Evolutionary conservation across 1,140 invertebrate species (phyloP).

Genomic region (Acyrthosiphon pisum): DNA sequence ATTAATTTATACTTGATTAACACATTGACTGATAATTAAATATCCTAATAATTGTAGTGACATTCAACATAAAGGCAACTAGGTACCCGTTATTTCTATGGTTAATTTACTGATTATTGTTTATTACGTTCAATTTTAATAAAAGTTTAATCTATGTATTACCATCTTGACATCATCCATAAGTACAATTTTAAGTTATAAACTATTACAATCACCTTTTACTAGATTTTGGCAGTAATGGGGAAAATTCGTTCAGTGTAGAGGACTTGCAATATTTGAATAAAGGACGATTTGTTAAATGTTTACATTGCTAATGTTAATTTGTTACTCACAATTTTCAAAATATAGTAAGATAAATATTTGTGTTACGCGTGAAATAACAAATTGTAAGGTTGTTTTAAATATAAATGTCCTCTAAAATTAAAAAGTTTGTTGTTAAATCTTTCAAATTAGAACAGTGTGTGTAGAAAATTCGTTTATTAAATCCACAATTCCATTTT

Average conservation of each 20-base stretch:
- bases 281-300: neutral
- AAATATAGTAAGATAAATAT: slow-evolving; percentile 1
- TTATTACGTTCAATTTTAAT: too few relatives aligned
- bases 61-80: neutral
- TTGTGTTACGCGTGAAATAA: neutral
- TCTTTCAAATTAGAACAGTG: neutral
- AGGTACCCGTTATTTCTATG: neutral
- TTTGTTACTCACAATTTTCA: neutral
- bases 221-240: neutral
- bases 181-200: too few relatives aligned
- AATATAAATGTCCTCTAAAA: neutral
- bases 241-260: neutral
- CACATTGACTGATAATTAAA: neutral
- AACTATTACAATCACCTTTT: neutral
- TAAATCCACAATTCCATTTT: neutral
- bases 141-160: too few relatives aligned
- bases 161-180: too few relatives aligned
- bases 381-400: neutral
- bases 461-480: neutral
- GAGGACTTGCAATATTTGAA: neutral
- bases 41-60: neutral
- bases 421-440: neutral
- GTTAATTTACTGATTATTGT: neutral
- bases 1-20: neutral
- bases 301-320: neutral